A percentile compares a stretch with the other conserved stretches of the same genome.
phyloP scores from a whole-genome alignment of 1,140 invertebrate genomes.

The Bombus polaris region DNA sequence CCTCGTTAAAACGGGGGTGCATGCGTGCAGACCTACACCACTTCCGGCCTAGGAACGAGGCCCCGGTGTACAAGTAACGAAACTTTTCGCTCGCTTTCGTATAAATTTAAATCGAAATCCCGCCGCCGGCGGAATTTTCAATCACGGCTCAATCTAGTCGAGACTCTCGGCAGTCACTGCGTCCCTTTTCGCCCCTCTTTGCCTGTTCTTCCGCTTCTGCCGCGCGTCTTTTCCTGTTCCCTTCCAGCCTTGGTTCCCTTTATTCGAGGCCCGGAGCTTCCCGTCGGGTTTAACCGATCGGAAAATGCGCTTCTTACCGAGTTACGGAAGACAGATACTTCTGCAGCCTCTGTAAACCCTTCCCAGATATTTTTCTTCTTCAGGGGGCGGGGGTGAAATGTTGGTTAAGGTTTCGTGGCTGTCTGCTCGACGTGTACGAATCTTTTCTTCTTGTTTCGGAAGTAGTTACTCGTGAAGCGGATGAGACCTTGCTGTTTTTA shows the following conservation, averaged over 20 bases:
- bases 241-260: neutral
- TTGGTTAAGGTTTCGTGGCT: neutral
- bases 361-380: neutral
- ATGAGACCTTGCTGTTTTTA: neutral
- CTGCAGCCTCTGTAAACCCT: conserved; percentile 48
- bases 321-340: conserved; percentile 75
- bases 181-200: neutral
- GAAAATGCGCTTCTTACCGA: conserved; percentile 76
- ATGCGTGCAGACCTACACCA: neutral
- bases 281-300: conserved; percentile 78
- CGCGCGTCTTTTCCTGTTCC: neutral
- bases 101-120: conserved; percentile 76
- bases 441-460: neutral
- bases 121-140: conserved; percentile 78
- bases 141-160: conserved; percentile 80
- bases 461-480: neutral
- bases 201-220: neutral
- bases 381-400: neutral
- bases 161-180: conserved; percentile 10
- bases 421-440: neutral
- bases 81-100: conserved; percentile 31
- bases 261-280: conserved; percentile 62
- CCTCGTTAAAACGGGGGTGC: conserved; percentile 23
- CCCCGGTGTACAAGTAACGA: conserved; percentile 26
- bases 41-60: neutral